Base-by-base conservation (phyloP, 2,113 vertebrate species). In the Mirounga angustirostris region DNA sequence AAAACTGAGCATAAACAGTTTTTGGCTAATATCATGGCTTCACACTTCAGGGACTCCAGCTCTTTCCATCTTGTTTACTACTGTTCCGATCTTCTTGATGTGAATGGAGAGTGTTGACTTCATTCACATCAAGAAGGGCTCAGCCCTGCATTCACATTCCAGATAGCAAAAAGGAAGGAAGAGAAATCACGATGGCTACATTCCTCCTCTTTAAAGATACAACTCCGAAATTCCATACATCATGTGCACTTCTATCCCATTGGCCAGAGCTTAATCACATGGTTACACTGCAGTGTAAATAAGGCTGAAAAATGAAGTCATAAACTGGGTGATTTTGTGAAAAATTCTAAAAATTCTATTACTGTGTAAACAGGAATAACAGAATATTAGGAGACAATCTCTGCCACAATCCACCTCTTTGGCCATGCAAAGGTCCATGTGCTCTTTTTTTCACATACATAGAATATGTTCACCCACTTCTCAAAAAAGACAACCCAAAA, bases 281-380 rank as follows among this genome's bases (percentile, higher is more conserved):
- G 22, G 18, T 12, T 40, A 89, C 36, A 63, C n/a, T 26, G 9
- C 30, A 6, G 30, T 65, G 9, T n/a, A 73, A 33, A 3, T 73
- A 18, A 93, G 33, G 33, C 7, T 67, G 2, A 43, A 59, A 86
- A 93, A 67, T 43, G 12, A 56, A 79, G 63, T 43, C 80, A 81
- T 7, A n/a, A 85, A 26, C 22, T 73, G 19, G 6, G 19, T 52
- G 22, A 56, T 30, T 63, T 95, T 76, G 13, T 40, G 58, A 89
- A n/a, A 52, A 95, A 86, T 76, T 50, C 22, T 24, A 50, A 95
- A 89, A 95, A 65, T 56, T 79, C 36, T 56, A 82, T 82, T 65
- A 59, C 46, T 52, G 18, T 28, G 7, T 43, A 13, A 28, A 89
- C 30, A 33, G 4, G 15, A 97, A 63, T 71, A 63, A 71, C 24